phyloP scores from a whole-genome alignment of 2,113 vertebrate genomes.

The Holacanthus passer region DNA sequence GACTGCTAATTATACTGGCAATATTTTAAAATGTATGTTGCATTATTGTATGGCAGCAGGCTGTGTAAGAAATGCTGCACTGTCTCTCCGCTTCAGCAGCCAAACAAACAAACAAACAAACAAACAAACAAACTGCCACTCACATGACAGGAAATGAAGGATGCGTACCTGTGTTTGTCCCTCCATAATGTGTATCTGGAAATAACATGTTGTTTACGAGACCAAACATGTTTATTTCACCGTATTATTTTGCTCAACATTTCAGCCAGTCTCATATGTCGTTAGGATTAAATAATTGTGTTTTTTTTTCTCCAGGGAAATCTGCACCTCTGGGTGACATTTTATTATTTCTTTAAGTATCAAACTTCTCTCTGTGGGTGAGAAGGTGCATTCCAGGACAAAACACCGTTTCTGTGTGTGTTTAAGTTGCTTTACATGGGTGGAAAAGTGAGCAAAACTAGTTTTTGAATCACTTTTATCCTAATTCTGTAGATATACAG shows the following conservation, averaged over 20 bases:
- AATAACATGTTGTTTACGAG: conserved; percentile 69
- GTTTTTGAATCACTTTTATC: conserved; percentile 48
- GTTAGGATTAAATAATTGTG: conserved; percentile 7
- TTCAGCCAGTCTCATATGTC: conserved; percentile 45
- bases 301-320: conserved; percentile 1
- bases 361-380: conserved; percentile 20
- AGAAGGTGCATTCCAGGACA: conserved; percentile 42
- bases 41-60: conserved; percentile 77
- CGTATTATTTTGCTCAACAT: conserved; percentile 27
- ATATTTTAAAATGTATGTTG: conserved; percentile 81
- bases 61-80: conserved; percentile 76
- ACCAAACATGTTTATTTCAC: conserved; percentile 55
- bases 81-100: conserved; percentile 70
- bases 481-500: conserved; percentile 57
- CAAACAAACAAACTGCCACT: conserved; percentile 71
- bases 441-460: conserved; percentile 36
- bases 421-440: conserved; percentile 57
- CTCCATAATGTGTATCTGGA: conserved; percentile 71
- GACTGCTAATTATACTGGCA: conserved; percentile 75
- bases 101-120: conserved; percentile 66
- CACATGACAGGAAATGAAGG: conserved; percentile 73
- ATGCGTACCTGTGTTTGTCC: conserved; percentile 67
- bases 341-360: conserved; percentile 31
- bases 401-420: conserved; percentile 49
- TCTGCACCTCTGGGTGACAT: conserved; percentile 6